Evolutionary conservation across 2,113 vertebrate genomes (phyloP), one percentile per base, ranked within the genome.

Genomic region (Esox niger): DNA sequence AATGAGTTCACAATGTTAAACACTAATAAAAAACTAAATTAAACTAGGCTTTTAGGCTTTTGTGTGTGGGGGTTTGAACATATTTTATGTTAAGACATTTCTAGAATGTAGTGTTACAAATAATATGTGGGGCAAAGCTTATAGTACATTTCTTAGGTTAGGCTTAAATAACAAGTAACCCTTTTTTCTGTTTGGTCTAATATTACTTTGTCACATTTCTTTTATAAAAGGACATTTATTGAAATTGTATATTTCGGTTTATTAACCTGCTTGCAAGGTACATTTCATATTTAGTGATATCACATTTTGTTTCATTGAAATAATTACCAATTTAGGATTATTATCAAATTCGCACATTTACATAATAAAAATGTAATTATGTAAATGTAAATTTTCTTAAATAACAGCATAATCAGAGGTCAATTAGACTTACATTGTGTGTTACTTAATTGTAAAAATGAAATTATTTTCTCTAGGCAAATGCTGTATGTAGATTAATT

Each of bases 391-490:
- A 31, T 80, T 15, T 47, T 70, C 56, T 15, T 63, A 35, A 35
- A 27, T 35, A 79, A 77, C 68, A 56, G 75, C 17, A 54, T 54
- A 61, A 15, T 69, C 64, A 55, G 23, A 11, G 52, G 35, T 56
- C 2, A 75, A 64, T 63, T 76, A 6, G 13, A 49, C 26, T 65
- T 17, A 64, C 56, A 67, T n/a, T 30, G 56, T 29, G 15, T 15
- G 56, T 11, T 13, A 58, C 29, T 20, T 59, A 20, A 30, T 59
- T 59, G 27, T 15, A 27, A 59, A 5, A 69, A 49, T 43, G 54
- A 25, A 35, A 20, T 62, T 17, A 66, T 76, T 63, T 15, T 58
- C 30, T 49, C 29, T 0, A 43, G 62, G 30, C 54, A 66, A 65
- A 17, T 33, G 0, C 59, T 63, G 63, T 47, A 21, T 52, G 31